These are phyloP conservation scores for Drosophila phalerata DNA, from an alignment of 2,888 invertebrate genomes.

Conservation along the genomic window DNA sequence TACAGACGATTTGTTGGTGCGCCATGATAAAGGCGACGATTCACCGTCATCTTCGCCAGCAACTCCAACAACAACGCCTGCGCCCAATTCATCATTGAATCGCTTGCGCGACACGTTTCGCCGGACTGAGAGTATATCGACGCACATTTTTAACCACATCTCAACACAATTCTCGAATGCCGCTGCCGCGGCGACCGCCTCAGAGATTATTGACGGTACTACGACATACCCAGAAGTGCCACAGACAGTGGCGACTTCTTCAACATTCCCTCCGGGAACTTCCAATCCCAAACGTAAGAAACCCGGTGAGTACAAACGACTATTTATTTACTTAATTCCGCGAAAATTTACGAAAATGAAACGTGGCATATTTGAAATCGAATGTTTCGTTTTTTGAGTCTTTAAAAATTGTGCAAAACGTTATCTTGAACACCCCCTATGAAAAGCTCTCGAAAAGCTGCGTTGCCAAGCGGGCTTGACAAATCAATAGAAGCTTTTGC, in stretches of 20 bases:
- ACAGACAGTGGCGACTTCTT: constrained; percentile 24
- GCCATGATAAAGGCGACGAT: constrained; percentile 83
- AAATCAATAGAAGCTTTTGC: constrained; percentile 72
- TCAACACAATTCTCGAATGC: constrained; percentile 82
- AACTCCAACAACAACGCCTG: constrained; percentile 59
- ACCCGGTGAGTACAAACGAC: constrained; percentile 75
- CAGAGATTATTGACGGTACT: constrained; percentile 79
- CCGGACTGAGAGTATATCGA: constrained; percentile 83
- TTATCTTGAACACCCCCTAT: constrained; percentile 46
- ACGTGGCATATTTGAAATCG: constrained; percentile 4
- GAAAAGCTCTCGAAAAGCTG: constrained; percentile 58
- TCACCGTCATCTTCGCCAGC: constrained; percentile 45
- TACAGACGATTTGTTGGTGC: constrained; percentile 81
- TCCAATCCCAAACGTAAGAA: constrained; percentile 68
- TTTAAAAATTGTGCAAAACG: constrained; percentile 7
- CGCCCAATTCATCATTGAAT: constrained; percentile 76
- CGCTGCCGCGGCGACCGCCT: constrained; percentile 78
- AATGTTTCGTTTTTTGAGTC: constrained; percentile 3
- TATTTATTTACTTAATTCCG: not conserved
- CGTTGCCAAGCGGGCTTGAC: constrained; percentile 51
- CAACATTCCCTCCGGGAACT: constrained; percentile 15
- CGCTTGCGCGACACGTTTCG: constrained; percentile 84
- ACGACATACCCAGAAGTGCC: constrained; percentile 61
- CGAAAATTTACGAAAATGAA: not conserved
- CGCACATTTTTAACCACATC: constrained; percentile 82